phyloP scores from a whole-genome alignment of 1,140 invertebrate genomes.

The Leptestheria dahalacensis region DNA sequence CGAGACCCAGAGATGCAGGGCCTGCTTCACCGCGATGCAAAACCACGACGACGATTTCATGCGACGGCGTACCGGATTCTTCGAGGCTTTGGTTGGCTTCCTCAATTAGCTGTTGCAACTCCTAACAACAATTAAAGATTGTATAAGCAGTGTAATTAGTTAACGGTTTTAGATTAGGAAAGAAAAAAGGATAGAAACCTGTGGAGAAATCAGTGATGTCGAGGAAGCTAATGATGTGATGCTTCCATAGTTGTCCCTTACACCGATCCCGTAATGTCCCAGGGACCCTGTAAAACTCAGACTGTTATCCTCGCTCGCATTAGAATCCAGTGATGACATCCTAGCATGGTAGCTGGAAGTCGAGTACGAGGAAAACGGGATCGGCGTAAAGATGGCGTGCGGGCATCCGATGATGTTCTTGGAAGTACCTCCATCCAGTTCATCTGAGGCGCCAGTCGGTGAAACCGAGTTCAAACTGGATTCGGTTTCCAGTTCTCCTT shows the following conservation, averaged over 20 bases:
- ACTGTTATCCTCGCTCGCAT: constrained; percentile 33
- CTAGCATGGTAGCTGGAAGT: constrained; percentile 24
- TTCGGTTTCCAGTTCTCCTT: constrained; percentile 20
- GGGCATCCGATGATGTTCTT: constrained; percentile 2
- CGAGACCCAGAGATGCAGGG: constrained; percentile 39
- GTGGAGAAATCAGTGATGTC: constrained; percentile 45
- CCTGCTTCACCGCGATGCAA: constrained; percentile 35
- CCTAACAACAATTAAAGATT: constrained; percentile 25
- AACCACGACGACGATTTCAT: constrained; percentile 42
- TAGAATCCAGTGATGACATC: constrained; percentile 35
- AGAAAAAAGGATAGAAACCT: constrained; percentile 29
- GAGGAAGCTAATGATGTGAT: constrained; percentile 44
- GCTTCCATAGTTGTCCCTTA: constrained; percentile 40
- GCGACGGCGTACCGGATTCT: constrained; percentile 32
- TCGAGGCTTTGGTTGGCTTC: constrained; percentile 43
- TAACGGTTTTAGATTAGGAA: neutral
- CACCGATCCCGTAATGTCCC: constrained; percentile 22
- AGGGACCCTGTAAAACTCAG: constrained; percentile 14
- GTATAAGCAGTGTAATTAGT: too few relatives aligned
- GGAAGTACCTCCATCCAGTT: constrained; percentile 20
- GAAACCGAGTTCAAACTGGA: constrained; percentile 19
- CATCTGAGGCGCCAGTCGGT: neutral
- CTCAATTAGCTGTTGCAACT: constrained; percentile 43
- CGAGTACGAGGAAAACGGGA: constrained; percentile 6
- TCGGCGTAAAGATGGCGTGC: constrained; percentile 7